phyloP scores from a whole-genome alignment of 53 echinoderm and acorn worm genomes.

The Echinometra lucunter region DNA sequence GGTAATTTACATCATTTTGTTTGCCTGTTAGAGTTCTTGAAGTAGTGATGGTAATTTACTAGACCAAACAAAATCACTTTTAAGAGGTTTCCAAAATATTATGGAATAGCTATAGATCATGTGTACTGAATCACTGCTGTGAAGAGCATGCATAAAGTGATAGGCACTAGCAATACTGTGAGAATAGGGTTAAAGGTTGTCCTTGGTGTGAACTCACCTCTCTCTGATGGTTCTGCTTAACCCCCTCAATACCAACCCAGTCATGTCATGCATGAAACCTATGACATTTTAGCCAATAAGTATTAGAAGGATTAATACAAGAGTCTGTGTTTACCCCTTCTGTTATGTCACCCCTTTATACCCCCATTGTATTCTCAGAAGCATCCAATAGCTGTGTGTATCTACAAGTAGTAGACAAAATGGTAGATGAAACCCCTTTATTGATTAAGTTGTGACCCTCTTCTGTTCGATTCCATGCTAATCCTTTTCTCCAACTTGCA shows the following conservation, averaged over 20 bases:
- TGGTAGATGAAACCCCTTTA: background rate
- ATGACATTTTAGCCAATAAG: background rate
- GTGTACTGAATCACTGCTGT: background rate
- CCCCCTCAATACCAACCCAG: background rate
- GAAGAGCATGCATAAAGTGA: background rate
- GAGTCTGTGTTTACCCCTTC: constrained; percentile 30
- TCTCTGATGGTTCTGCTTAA: background rate
- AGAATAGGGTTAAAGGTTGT: background rate
- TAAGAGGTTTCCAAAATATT: too few species aligned
- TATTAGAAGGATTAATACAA: background rate
- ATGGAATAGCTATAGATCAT: too few species aligned
- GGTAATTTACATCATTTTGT: too few species aligned
- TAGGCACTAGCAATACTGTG: background rate
- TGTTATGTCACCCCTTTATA: constrained; percentile 35
- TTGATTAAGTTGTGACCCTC: constrained; percentile 24
- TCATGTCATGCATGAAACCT: background rate
- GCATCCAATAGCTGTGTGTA: background rate
- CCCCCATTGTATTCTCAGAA: background rate
- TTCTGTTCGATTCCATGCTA: background rate
- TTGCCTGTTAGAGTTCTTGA: too few species aligned
- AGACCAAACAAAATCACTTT: too few species aligned
- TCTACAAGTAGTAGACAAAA: constrained; percentile 14
- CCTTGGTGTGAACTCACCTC: constrained; percentile 12
- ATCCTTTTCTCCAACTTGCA: background rate
- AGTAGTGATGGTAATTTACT: too few species aligned